A percentile compares a stretch with the other conserved stretches of the same genome.
Evolutionary conservation across 2,113 vertebrate genomes (phyloP).

Genomic region (Xyliphius kryptos): DNA sequence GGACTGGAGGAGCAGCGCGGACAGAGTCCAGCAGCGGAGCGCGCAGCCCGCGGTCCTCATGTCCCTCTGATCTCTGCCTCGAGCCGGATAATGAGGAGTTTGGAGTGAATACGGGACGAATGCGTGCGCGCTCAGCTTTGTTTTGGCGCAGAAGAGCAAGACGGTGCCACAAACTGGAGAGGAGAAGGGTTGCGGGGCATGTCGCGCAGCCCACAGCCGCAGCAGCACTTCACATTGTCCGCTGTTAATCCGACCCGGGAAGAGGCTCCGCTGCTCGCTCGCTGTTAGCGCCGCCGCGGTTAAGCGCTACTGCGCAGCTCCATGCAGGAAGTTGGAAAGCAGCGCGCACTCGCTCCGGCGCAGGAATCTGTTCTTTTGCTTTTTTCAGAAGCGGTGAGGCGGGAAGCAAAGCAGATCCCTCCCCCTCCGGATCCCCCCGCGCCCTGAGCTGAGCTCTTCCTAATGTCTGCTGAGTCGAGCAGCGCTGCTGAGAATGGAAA

Average conservation of each 20-base stretch:
- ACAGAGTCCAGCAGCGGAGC: conserved; percentile 83
- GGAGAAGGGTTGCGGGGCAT: no score
- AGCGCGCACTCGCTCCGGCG: conserved; percentile 68
- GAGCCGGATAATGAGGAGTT: no score
- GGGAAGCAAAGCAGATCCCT: no score
- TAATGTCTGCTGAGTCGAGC: conserved; percentile 5
- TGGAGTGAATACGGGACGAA: no score
- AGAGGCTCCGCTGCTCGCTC: no score
- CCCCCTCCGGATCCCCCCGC: no score
- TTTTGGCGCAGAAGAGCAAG: no score
- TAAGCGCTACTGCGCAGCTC: conserved; percentile 41
- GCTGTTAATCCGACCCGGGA: conserved; percentile 20
- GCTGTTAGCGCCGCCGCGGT: no score
- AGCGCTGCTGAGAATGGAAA: conserved; percentile 19
- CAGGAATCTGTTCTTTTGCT: conserved; percentile 67
- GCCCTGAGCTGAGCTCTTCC: neutral
- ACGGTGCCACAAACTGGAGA: no score
- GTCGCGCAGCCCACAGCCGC: neutral
- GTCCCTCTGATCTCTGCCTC: neutral
- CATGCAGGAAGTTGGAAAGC: conserved; percentile 81
- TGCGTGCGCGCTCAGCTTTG: no score
- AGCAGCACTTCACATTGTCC: conserved; percentile 54
- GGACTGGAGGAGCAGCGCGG: conserved; percentile 81
- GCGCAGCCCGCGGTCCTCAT: conserved; percentile 44
- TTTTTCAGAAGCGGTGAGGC: no score